Conservation (phyloP, 2,113 vertebrate species). For the Heterotis niloticus region DNA sequence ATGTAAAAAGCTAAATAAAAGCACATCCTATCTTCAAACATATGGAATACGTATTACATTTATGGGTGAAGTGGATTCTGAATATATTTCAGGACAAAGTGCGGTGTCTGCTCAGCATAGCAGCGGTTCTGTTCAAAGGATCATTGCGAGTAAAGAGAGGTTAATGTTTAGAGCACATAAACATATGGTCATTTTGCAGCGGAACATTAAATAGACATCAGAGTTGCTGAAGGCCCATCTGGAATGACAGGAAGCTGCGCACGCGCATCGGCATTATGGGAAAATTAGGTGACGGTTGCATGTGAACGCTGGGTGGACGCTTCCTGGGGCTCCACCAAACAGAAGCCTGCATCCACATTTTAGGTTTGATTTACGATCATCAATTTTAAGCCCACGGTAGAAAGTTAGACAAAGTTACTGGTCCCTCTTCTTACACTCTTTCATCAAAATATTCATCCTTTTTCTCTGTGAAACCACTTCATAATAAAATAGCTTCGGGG, state of each 20-base stretch:
- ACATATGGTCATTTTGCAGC: conserved; percentile 55
- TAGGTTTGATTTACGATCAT: neutral
- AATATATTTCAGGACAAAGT: neutral
- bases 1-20: no score
- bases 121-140: neutral
- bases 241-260: conserved; percentile 53
- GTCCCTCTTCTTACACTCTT: neutral
- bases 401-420: neutral
- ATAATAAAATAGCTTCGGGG: neutral
- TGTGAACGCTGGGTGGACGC: conserved; percentile 6
- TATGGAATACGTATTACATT: no score
- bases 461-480: neutral
- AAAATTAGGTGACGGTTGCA: conserved; percentile 46
- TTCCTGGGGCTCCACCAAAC: neutral
- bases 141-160: neutral
- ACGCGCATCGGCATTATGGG: conserved; percentile 41
- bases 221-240: conserved; percentile 57
- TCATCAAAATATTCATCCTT: neutral
- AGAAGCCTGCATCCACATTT: neutral
- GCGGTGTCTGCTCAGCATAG: neutral
- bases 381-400: neutral
- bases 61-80: no score
- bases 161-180: conserved; percentile 40
- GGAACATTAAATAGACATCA: conserved; percentile 59
- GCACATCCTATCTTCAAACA: no score